Evolutionary conservation across 2,888 invertebrate species (phyloP), one percentile per base, ranked within the genome.

Genomic region (Drosophila peninsularis): DNA sequence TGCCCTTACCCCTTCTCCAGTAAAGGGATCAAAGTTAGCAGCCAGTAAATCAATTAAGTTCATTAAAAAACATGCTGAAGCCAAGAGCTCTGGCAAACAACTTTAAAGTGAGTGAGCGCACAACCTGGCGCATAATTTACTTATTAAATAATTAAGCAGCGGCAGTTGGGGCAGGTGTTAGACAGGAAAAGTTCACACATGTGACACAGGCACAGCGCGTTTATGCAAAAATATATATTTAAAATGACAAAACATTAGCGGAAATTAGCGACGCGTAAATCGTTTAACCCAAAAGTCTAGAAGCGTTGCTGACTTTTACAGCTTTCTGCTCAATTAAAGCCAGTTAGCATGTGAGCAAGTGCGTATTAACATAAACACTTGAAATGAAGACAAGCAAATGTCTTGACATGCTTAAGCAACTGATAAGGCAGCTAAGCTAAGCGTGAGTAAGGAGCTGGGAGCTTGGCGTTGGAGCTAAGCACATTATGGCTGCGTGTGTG

Each of bases 221-320:
- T 80, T 76, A 75, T 83, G 84, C 82, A 82, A 77, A 77, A 79
- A 88, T 21, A 42, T 41, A 76, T 42, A 21, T 21, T 71, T 81
- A 69, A 82, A 82, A 82, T 78, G 78, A 73, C 85, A 82, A 89
- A 88, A 86, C 89, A 86, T 89, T 86, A 89, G 83, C 82, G 88
- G 75, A 82, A 89, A 86, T 86, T 86, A 89, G 89, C 88, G 89
- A 75, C 65, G 86, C 80, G 80, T 82, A 88, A 82, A 82, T 76
- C 82, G 88, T 61, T 88, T 88, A 88, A 69, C 76, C 73, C 69
- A 67, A 53, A 58, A 58, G 62, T 60, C 69, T 53, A 45, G 53
- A 14, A 53, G 10, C 36, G 27, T 5, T 2, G 32, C 52, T 70
- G 68, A 71, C 69, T 67, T 67, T 75, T 66, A 82, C 69, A 73